phyloP scores from a whole-genome alignment of 2,113 vertebrate genomes.

The Rhinolophus ferrumequinum region DNA sequence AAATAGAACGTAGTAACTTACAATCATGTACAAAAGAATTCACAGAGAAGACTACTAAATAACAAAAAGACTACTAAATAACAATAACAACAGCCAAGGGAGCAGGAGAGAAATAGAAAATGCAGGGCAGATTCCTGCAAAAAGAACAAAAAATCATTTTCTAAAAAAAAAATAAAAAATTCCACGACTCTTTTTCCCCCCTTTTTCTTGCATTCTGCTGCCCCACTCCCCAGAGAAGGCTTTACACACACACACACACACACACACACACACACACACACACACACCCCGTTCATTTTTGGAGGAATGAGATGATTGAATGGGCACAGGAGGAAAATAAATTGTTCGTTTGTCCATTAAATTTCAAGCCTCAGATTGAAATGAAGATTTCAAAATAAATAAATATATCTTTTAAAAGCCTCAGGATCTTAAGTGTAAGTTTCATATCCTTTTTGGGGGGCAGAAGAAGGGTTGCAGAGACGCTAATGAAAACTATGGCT shows the following conservation, averaged over 20 bases:
- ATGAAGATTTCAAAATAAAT: conserved; percentile 14
- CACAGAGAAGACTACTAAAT: conserved; percentile 53
- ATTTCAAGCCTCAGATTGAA: background rate
- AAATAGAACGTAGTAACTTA: conserved; percentile 72
- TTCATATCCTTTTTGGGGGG: background rate
- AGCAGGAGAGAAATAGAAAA: background rate
- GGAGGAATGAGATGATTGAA: background rate
- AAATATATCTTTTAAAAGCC: background rate
- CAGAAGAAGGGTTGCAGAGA: background rate
- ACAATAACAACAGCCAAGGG: conserved; percentile 10
- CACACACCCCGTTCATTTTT: background rate
- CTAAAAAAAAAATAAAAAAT: background rate
- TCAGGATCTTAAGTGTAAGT: background rate
- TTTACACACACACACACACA: background rate
- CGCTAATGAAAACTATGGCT: background rate
- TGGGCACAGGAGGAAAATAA: background rate
- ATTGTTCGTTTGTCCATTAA: background rate
- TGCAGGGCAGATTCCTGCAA: background rate
- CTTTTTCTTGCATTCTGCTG: background rate
- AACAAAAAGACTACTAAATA: conserved; percentile 47
- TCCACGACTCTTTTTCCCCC: background rate
- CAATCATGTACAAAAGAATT: conserved; percentile 45
- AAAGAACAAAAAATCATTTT: background rate
- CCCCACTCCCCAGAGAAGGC: background rate
- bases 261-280: too few relatives aligned